Base-by-base conservation (phyloP, 2,888 invertebrate species). In the Metallyticus violacea region DNA sequence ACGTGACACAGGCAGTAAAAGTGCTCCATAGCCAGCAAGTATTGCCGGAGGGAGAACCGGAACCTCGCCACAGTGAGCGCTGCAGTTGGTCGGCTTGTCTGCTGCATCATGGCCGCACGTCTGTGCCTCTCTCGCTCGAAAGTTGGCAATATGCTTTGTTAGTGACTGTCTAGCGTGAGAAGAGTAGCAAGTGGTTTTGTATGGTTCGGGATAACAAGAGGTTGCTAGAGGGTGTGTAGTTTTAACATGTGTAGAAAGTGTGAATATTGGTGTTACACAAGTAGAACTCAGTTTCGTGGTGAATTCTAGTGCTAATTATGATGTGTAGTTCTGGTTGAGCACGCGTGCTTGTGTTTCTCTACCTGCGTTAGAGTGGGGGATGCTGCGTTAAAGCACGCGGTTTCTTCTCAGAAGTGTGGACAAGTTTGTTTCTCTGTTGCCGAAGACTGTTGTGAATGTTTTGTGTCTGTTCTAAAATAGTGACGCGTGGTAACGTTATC, bases 1-100 rank as follows among this genome's bases (percentile, higher is more conserved):
- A 83, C 83, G 83, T 83, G 83, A 83, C 77, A 26, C 6, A 26
- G 80, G 9, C 80, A 28, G 80, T 80, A 80, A 80, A 77, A 77
- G 77, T 77, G 27, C 83, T 77, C n/a, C 77, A 76, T 81, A n/a
- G 30, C 15, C 40, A 62, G 40, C 40, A 62, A 62, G 40, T 62
- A 30, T 81, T 6, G 81, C 82, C 83, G 22, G 83, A 83, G 83
- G 83, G 83, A 77, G 77, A 83, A 83, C 83, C 83, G 83, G 83
- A 83, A 82, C 27, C 76, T 62, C 62, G 25, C 40, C 15, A 62
- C 40, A 62, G 3, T 62, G 40, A 62, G 15, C 40, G 40, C 9
- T 9, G 15, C 15, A 9, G 9, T 9, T 22, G 22, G 40, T 62
- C 26, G 15, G 79, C 7, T 25, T 9, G 81, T 62, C 26, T 77